Evolutionary conservation across 1,140 invertebrate genomes (phyloP).

Genomic region (Bombus breviceps): DNA sequence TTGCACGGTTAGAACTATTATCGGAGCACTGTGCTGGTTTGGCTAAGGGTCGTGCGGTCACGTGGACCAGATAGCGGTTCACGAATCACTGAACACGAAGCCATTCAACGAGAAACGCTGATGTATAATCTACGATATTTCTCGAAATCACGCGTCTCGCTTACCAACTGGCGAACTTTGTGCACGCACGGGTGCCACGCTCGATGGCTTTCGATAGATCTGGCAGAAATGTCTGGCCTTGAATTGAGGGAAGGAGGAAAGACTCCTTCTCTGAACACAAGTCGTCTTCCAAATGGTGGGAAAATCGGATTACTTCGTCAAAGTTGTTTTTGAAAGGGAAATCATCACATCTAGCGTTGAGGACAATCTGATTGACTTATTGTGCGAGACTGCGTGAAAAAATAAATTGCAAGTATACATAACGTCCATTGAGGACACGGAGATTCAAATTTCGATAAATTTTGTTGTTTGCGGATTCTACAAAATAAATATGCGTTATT

Average conservation of each 20-base stretch:
- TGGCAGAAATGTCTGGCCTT: not conserved
- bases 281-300: not conserved
- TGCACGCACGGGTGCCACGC: no score
- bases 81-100: slow-evolving; percentile 61
- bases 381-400: not conserved
- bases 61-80: slow-evolving; percentile 63
- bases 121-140: slow-evolving; percentile 65
- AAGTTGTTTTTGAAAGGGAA: not conserved
- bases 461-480: not conserved
- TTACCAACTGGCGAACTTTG: slow-evolving; percentile 8
- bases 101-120: slow-evolving; percentile 58
- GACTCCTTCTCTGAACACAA: not conserved
- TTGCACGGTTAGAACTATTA: slow-evolving; percentile 54
- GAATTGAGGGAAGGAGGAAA: not conserved
- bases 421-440: not conserved
- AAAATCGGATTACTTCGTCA: not conserved
- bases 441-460: not conserved
- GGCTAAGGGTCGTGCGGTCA: slow-evolving; percentile 57
- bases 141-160: slow-evolving; percentile 54
- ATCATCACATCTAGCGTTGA: not conserved
- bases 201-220: not conserved
- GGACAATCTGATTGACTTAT: not conserved
- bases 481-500: no score
- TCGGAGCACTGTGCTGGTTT: slow-evolving; percentile 41
- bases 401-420: not conserved